These are phyloP conservation scores for Phortica magna DNA, from an alignment of 2,888 invertebrate species.

Conservation along the genomic window DNA sequence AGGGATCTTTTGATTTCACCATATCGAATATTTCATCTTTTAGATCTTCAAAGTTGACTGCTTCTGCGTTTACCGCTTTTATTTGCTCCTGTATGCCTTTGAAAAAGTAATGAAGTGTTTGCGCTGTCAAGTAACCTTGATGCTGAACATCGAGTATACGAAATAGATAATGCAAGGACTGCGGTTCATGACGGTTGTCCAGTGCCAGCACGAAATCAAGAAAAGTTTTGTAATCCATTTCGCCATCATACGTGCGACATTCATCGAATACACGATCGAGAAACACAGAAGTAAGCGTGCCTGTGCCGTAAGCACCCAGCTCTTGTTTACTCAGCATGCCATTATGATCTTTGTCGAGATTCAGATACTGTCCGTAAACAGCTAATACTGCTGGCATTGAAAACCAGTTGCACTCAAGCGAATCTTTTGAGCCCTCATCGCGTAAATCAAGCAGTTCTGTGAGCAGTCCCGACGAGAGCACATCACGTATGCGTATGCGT, in stretches of 20 bases:
- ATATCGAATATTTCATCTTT: conserved; percentile 99
- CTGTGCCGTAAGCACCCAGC: conserved; percentile 92
- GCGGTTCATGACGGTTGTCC: conserved; percentile 94
- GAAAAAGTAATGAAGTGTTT: conserved; percentile 95
- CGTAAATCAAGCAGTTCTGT: conserved; percentile 94
- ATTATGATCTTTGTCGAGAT: conserved; percentile 95
- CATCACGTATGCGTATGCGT: conserved; percentile 92
- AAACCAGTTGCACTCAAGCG: conserved; percentile 94
- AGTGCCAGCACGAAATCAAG: conserved; percentile 95
- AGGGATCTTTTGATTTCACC: conserved; percentile 92
- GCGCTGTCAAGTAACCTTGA: conserved; percentile 91
- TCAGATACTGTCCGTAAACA: conserved; percentile 96
- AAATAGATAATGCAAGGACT: conserved; percentile 94
- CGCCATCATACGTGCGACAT: conserved; percentile 95
- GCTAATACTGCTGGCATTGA: conserved; percentile 92
- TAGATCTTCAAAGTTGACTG: conserved; percentile 94
- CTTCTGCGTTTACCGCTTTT: conserved; percentile 91
- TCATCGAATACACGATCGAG: conserved; percentile 96
- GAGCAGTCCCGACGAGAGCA: conserved; percentile 87
- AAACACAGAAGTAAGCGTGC: conserved; percentile 93
- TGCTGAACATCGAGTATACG: conserved; percentile 93
- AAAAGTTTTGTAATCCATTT: conserved; percentile 98
- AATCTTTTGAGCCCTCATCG: conserved; percentile 90
- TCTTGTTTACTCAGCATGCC: conserved; percentile 96
- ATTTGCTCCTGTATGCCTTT: conserved; percentile 96